These are phyloP conservation scores for Cataglyphis cursor DNA, from an alignment of 2,888 invertebrate genomes.

Conservation along the genomic window DNA sequence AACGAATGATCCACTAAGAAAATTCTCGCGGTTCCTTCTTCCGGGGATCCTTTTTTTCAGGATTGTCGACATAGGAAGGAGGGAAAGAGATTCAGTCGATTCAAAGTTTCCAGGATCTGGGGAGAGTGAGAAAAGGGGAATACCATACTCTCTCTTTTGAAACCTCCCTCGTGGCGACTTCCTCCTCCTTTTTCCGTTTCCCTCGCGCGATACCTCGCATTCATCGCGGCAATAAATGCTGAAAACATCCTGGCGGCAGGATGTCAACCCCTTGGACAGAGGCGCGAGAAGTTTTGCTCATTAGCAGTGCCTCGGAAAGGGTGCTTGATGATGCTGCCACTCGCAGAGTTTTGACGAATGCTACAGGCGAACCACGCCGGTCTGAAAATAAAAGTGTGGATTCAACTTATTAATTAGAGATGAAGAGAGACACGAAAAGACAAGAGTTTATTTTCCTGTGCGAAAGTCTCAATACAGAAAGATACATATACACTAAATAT, in stretches of 20 bases:
- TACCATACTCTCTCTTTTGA: slow-evolving; percentile 37
- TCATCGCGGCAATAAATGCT: slow-evolving; percentile 69
- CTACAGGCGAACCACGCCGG: slow-evolving; percentile 44
- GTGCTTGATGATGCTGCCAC: slow-evolving; percentile 19
- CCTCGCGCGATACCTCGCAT: slow-evolving; percentile 65
- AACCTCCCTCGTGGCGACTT: slow-evolving; percentile 23
- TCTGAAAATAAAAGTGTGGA: slow-evolving; percentile 44
- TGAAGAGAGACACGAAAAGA: not conserved
- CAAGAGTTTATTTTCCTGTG: not conserved
- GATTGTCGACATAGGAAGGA: not conserved
- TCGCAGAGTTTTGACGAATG: slow-evolving; percentile 25
- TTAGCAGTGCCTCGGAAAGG: slow-evolving; percentile 55
- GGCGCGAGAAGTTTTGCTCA: slow-evolving; percentile 68
- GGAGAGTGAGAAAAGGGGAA: not conserved
- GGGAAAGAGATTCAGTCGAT: slow-evolving; percentile 7
- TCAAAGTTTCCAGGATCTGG: not conserved
- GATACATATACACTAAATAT: not conserved
- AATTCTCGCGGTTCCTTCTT: slow-evolving; percentile 45
- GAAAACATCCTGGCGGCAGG: slow-evolving; percentile 55
- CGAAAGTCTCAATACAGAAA: not conserved
- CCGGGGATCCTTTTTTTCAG: slow-evolving; percentile 17
- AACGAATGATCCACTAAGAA: slow-evolving; percentile 65
- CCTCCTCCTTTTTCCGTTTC: slow-evolving; percentile 33
- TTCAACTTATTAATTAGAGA: slow-evolving; percentile 67
- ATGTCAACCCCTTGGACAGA: slow-evolving; percentile 55